phyloP scores from a whole-genome alignment of 2,113 vertebrate genomes.

The Crotalus horridus region DNA sequence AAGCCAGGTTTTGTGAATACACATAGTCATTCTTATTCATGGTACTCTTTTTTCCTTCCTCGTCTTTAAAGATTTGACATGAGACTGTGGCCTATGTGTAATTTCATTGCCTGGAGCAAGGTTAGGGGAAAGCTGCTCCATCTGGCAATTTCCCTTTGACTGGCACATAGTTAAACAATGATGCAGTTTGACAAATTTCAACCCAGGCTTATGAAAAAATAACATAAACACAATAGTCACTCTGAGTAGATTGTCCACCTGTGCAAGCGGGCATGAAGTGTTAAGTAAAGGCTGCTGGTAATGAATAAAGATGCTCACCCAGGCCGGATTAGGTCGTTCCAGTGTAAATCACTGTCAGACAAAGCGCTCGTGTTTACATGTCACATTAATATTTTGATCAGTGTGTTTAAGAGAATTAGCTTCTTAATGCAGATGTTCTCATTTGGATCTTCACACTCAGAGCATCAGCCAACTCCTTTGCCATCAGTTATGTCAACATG shows the following conservation, averaged over 20 bases:
- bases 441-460: slow-evolving; percentile 69
- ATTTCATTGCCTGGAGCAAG: slow-evolving; percentile 80
- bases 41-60: slow-evolving; percentile 40
- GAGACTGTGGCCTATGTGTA: slow-evolving; percentile 74
- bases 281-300: slow-evolving; percentile 82
- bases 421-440: slow-evolving; percentile 84
- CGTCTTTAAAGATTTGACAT: slow-evolving; percentile 65
- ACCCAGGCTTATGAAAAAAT: slow-evolving; percentile 91
- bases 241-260: slow-evolving; percentile 83
- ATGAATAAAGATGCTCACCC: slow-evolving; percentile 77
- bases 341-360: slow-evolving; percentile 85
- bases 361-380: slow-evolving; percentile 79
- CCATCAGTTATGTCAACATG: slow-evolving; percentile 81
- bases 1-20: slow-evolving; percentile 71
- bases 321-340: slow-evolving; percentile 79
- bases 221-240: slow-evolving; percentile 83
- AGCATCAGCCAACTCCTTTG: slow-evolving; percentile 69
- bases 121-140: slow-evolving; percentile 78
- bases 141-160: slow-evolving; percentile 83
- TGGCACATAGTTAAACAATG: slow-evolving; percentile 89
- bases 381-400: slow-evolving; percentile 88
- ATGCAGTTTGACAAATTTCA: slow-evolving; percentile 95
- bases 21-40: slow-evolving; percentile 74
- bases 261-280: slow-evolving; percentile 78
- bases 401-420: slow-evolving; percentile 83